Evolutionary conservation across 2,797 vertebrate species (phyloP).

Genomic region (Rhodeus uyekii): DNA sequence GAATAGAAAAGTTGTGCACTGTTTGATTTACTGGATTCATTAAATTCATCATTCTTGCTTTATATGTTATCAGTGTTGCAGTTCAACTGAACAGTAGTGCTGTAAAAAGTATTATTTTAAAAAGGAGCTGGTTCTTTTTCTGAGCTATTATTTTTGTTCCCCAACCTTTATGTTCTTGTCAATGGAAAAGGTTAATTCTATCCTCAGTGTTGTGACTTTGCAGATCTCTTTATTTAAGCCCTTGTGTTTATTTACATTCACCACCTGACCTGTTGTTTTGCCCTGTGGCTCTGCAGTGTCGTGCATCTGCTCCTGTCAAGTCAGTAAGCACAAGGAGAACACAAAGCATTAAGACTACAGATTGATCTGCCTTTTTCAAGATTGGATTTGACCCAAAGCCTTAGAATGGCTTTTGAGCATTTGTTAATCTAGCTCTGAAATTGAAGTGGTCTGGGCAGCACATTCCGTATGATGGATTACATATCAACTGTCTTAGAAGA

Average conservation of each 20-base stretch:
- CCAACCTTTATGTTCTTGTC: neutral
- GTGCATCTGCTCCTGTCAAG: slow-evolving; percentile 12
- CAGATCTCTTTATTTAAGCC: neutral
- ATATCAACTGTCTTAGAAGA: slow-evolving; percentile 4
- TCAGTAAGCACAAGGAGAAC: neutral
- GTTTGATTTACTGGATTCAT: too few species aligned
- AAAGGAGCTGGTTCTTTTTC: too few species aligned
- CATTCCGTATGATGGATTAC: slow-evolving; percentile 17
- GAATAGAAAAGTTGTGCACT: too few species aligned
- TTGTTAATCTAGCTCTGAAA: slow-evolving; percentile 42
- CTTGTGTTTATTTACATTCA: neutral
- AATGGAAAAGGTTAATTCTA: neutral
- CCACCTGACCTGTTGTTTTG: slow-evolving; percentile 8
- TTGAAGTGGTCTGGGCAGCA: slow-evolving; percentile 37
- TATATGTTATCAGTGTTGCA: too few species aligned
- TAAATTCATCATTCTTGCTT: too few species aligned
- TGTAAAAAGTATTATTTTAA: too few species aligned
- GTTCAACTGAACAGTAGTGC: too few species aligned
- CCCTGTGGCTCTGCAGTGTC: neutral
- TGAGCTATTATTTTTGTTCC: neutral
- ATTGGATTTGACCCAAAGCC: slow-evolving; percentile 38
- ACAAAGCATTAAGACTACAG: slow-evolving; percentile 33
- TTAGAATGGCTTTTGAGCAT: slow-evolving; percentile 37
- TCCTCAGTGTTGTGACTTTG: neutral
- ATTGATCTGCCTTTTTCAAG: slow-evolving; percentile 47